phyloP scores from a whole-genome alignment of 1,140 invertebrate genomes.

The Cryptotermes secundus region DNA sequence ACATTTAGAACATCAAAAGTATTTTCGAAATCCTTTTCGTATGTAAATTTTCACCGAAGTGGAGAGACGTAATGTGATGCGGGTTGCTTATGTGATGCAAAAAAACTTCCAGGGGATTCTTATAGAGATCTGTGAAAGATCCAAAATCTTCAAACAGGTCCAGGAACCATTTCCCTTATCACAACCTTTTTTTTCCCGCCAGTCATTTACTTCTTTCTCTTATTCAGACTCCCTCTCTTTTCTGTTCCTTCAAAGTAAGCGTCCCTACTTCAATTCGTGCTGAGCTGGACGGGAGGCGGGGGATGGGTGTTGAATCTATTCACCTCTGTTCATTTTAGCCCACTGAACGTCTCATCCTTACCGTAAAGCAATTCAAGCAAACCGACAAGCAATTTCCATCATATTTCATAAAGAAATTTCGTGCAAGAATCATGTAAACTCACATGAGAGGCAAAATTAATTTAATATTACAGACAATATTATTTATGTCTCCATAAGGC shows the following conservation, averaged over 20 bases:
- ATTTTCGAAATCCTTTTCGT: constrained; percentile 17
- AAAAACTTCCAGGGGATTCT: not conserved
- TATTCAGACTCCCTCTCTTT: not conserved
- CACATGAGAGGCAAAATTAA: too few relatives aligned
- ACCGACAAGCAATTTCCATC: too few relatives aligned
- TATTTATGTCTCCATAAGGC: too few relatives aligned
- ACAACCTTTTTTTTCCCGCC: not conserved
- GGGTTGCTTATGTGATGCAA: constrained; percentile 10
- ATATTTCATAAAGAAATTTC: too few relatives aligned
- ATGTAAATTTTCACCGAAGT: constrained; percentile 13
- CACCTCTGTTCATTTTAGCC: not conserved
- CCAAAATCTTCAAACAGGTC: not conserved
- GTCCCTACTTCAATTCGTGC: not conserved
- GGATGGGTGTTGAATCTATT: not conserved
- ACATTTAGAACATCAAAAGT: constrained; percentile 18
- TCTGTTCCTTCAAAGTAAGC: not conserved
- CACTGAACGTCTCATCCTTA: not conserved
- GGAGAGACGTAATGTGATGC: constrained; percentile 6
- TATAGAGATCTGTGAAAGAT: not conserved
- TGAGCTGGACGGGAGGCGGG: too few relatives aligned
- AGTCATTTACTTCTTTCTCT: not conserved
- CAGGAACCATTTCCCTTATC: not conserved
- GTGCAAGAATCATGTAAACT: too few relatives aligned
- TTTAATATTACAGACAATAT: too few relatives aligned
- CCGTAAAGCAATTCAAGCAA: too few relatives aligned